Evolutionary conservation across 2,797 vertebrate species (phyloP).

Genomic region (Falco biarmicus): DNA sequence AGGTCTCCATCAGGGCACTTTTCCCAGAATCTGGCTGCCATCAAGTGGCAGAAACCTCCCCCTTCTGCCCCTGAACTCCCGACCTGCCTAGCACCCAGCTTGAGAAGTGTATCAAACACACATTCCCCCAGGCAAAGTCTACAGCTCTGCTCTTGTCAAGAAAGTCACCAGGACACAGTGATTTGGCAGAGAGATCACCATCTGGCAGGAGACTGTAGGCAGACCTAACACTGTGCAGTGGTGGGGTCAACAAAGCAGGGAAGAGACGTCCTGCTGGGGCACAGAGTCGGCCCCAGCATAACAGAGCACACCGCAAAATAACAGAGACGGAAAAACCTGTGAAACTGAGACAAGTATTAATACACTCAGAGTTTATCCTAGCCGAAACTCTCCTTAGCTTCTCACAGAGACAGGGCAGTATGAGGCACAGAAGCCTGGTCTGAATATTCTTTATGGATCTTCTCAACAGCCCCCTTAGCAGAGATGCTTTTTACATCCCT

Average conservation of each 20-base stretch:
- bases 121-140: not conserved
- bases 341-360: not conserved
- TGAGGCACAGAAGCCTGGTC: not conserved
- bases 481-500: not conserved
- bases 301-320: not conserved
- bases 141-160: not conserved
- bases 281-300: rapidly evolving
- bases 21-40: not conserved
- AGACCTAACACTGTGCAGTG: not conserved
- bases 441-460: not conserved
- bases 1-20: too few species aligned
- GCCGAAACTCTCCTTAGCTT: not conserved
- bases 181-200: not conserved
- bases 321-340: not conserved
- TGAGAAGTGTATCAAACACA: rapidly evolving
- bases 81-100: rapidly evolving
- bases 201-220: rapidly evolving
- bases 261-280: not conserved
- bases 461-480: not conserved
- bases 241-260: rapidly evolving
- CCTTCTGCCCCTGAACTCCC: not conserved
- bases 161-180: not conserved
- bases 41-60: not conserved
- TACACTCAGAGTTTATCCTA: not conserved
- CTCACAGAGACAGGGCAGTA: not conserved